Base-by-base conservation (phyloP, 64 coral and sea anemone species). In the Montipora foliosa region DNA sequence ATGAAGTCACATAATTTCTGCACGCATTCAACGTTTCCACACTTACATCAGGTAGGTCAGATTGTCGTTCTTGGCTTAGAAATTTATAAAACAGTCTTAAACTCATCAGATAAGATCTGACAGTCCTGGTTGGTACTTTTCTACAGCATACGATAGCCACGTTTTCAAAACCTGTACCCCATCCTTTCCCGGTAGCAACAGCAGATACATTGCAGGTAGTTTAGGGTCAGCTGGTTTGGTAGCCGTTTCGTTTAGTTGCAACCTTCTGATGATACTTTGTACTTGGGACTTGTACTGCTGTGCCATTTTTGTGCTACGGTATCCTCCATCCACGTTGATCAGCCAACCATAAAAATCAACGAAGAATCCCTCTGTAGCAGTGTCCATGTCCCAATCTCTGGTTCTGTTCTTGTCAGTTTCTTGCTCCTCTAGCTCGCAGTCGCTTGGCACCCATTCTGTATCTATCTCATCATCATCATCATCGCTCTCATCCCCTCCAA, bases 61-160 rank as follows among this genome's bases (percentile, higher is more conserved):
- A 6, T 17, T 59, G 45, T 24, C 55, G 67, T 44, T 91, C 89
- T 74, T 91, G 89, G 46, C 16, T 49, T 5, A 91, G 67, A 60
- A 91, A 91, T 22, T 82, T 91, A 47, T 71, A 74, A 55, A 91
- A 83, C 19, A 82, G 59, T 17, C 79, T 19, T 13, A 91, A 22
- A 21, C 89, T 91, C 89, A 91, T 91, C 7, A 90, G 48, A 55
- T 91, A 91, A 3, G 78, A 82, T 70, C 89, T 70, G 0, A 82
- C 78, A 82, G 89, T 91, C 79, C 89, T 29, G 89, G 89, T 13
- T 82, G 89, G 66, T 91, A 91, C 79, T 91, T 74, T 0, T 81
- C 46, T 0, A 74, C 60, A 7, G 13, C 68, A 8, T 91, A 70
- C 1, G 78, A 75, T 8, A 91, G 67, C 89, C 89, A 91, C 4